phyloP scores from a whole-genome alignment of 2,888 invertebrate species.

The Myopa tessellatipennis region DNA sequence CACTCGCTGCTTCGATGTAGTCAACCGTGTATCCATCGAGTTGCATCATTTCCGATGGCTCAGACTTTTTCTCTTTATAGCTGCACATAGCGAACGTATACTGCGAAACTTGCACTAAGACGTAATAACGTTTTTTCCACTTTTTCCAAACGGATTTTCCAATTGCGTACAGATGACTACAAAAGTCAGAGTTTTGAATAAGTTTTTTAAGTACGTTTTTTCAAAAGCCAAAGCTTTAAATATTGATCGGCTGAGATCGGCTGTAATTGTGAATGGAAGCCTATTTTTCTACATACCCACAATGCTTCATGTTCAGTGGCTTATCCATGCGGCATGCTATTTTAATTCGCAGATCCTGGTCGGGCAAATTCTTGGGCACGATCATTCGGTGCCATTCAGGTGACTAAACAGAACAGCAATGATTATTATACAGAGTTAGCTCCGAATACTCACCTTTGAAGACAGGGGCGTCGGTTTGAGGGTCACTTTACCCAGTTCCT shows the following conservation, averaged over 20 bases:
- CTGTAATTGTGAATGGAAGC: no score
- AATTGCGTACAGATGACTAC: conserved; percentile 86
- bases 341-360: conserved; percentile 96
- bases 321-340: conserved; percentile 99
- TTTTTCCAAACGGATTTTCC: conserved; percentile 99
- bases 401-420: conserved; percentile 69
- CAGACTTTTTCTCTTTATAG: conserved; percentile 98
- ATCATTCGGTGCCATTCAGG: conserved; percentile 99
- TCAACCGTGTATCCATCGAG: conserved; percentile 99
- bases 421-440: background rate
- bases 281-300: conserved; percentile 77
- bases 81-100: conserved; percentile 99
- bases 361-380: conserved; percentile 92
- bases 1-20: conserved; percentile 96
- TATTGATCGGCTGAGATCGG: no score
- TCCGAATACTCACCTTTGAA: conserved; percentile 81
- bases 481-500: conserved; percentile 94
- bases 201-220: background rate
- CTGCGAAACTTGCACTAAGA: conserved; percentile 98
- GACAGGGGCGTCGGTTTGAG: conserved; percentile 88
- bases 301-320: conserved; percentile 99
- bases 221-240: no score
- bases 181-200: background rate
- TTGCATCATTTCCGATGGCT: conserved; percentile 99
- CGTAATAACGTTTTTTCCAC: conserved; percentile 99